These are phyloP conservation scores for Polypedilum pembai DNA, from an alignment of 1,140 invertebrate genomes.

Conservation along the genomic window DNA sequence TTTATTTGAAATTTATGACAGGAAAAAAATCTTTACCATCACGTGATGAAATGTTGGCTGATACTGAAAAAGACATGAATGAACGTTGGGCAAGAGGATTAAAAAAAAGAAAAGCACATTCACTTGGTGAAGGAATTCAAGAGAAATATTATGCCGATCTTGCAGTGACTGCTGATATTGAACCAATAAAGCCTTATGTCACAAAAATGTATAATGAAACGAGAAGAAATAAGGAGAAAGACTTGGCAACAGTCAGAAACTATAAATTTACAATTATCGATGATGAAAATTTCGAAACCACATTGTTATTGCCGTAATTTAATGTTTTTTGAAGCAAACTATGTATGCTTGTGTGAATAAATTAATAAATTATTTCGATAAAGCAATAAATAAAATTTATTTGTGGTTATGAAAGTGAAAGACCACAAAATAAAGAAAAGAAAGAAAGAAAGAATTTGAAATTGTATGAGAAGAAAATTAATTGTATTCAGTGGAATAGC, in stretches of 20 bases:
- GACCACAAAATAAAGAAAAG: no score
- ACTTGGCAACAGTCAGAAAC: constrained; percentile 54
- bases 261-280: constrained; percentile 58
- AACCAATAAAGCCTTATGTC: constrained; percentile 54
- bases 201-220: constrained; percentile 63
- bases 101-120: constrained; percentile 59
- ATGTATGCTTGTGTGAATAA: not conserved
- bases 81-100: constrained; percentile 49
- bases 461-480: no score
- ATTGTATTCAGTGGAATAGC: not conserved
- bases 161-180: constrained; percentile 52
- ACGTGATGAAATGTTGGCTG: constrained; percentile 56
- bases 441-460: no score
- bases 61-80: constrained; percentile 53
- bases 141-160: constrained; percentile 61
- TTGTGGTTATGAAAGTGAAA: not conserved
- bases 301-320: not conserved
- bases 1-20: constrained; percentile 58
- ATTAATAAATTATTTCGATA: not conserved
- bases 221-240: constrained; percentile 53
- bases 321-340: no score
- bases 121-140: constrained; percentile 55
- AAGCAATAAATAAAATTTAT: not conserved
- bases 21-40: constrained; percentile 58
- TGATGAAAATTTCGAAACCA: constrained; percentile 46